Percentiles rank a stretch among this genome's conserved stretches.
These are phyloP conservation scores for Apis cerana DNA, from an alignment of 1,140 invertebrate genomes.

Conservation along the genomic window DNA sequence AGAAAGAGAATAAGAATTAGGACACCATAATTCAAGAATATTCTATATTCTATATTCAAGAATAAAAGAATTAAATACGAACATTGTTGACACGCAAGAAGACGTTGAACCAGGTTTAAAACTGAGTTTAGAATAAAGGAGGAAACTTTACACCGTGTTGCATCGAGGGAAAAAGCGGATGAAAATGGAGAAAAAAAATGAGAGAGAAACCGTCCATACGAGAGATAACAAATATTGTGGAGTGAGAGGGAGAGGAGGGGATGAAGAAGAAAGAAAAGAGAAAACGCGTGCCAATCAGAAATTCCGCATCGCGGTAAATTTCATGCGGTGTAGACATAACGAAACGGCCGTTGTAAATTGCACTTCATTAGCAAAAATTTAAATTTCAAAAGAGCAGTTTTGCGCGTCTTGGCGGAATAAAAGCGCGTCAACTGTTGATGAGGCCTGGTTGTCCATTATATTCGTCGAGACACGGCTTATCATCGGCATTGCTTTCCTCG, in stretches of 20 bases:
- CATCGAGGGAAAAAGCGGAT: neutral
- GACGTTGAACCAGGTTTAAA: neutral
- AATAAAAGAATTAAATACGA: neutral
- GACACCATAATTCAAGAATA: too few species aligned
- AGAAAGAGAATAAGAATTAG: too few species aligned
- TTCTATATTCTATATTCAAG: too few species aligned
- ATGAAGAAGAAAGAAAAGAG: neutral
- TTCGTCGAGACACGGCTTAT: conserved; percentile 19
- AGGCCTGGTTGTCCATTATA: conserved; percentile 32
- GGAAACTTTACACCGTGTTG: neutral
- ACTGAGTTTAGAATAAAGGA: neutral
- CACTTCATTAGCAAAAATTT: conserved; percentile 52
- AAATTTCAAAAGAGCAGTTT: conserved; percentile 51
- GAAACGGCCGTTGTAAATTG: conserved; percentile 39
- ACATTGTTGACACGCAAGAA: neutral
- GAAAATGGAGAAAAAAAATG: neutral
- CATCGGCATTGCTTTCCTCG: conserved; percentile 10
- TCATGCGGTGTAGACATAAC: conserved; percentile 7
- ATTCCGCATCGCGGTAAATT: conserved; percentile 32
- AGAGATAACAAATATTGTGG: too few species aligned
- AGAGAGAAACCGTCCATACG: too few species aligned
- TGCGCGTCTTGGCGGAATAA: conserved; percentile 2
- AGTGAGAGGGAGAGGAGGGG: too few species aligned
- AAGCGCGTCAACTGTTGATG: conserved; percentile 7
- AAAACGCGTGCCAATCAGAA: conserved; percentile 35